These are phyloP conservation scores for Corydoras maculifer DNA, from an alignment of 2,113 vertebrate species.

Conservation along the genomic window DNA sequence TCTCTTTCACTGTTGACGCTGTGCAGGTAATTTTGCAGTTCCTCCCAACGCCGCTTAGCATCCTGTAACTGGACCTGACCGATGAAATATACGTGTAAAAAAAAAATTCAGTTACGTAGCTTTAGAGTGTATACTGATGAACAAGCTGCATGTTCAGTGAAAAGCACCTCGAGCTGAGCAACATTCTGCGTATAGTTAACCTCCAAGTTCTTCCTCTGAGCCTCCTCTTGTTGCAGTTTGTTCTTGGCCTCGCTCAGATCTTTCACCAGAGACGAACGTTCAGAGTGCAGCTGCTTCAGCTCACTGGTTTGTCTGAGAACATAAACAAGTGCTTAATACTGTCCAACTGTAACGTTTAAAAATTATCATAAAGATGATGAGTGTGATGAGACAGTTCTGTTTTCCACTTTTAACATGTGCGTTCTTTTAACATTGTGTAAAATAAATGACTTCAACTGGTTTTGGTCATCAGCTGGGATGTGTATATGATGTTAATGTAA, in stretches of 20 bases:
- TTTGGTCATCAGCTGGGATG: too few relatives aligned
- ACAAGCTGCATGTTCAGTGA: conserved; percentile 9
- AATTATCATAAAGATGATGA: too few relatives aligned
- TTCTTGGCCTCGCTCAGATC: conserved; percentile 83
- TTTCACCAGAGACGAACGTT: conserved; percentile 79
- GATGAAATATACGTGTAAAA: background rate
- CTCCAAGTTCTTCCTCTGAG: conserved; percentile 89
- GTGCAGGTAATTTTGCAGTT: conserved; percentile 85
- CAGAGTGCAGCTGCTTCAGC: conserved; percentile 86
- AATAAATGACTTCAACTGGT: too few relatives aligned
- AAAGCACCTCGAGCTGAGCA: conserved; percentile 68
- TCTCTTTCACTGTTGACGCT: conserved; percentile 83
- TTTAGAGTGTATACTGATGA: too few relatives aligned
- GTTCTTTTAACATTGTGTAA: too few relatives aligned
- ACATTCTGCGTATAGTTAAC: conserved; percentile 80
- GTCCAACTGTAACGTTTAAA: too few relatives aligned
- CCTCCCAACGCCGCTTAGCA: conserved; percentile 87
- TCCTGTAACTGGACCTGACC: conserved; percentile 84
- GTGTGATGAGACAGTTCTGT: too few relatives aligned
- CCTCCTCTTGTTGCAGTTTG: conserved; percentile 90
- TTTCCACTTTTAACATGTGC: too few relatives aligned
- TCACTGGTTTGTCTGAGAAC: conserved; percentile 83
- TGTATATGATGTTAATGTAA: too few relatives aligned
- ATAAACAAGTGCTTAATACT: background rate
- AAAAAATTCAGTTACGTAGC: too few relatives aligned